Conservation (phyloP, 2,888 invertebrate species). For the Parthenolecanium corni region DNA sequence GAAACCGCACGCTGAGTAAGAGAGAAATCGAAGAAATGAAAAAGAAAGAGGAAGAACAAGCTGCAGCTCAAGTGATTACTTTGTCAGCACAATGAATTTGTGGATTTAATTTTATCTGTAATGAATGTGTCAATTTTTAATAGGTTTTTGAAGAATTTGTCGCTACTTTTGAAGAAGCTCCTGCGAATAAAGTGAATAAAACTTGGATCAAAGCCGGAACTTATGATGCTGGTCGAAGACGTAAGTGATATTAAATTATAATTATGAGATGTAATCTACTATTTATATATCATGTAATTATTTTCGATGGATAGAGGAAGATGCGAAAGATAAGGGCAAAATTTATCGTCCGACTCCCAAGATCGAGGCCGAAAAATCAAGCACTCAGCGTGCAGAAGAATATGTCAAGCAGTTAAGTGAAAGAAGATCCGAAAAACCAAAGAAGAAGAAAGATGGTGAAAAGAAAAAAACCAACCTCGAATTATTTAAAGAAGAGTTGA, state of each 20-base stretch:
- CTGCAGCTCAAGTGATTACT: conserved; percentile 68
- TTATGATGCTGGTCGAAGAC: conserved; percentile 86
- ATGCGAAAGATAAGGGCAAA: conserved; percentile 76
- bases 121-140: conserved; percentile 29
- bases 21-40: conserved; percentile 72
- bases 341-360: conserved; percentile 81
- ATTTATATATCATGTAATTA: neutral
- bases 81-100: conserved; percentile 27
- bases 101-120: too few relatives aligned
- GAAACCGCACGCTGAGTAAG: conserved; percentile 62
- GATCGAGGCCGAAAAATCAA: conserved; percentile 48
- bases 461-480: conserved; percentile 96
- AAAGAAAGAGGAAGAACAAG: conserved; percentile 78
- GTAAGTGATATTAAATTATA: conserved; percentile 43
- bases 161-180: conserved; percentile 85
- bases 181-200: conserved; percentile 62
- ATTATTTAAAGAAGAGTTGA: conserved; percentile 93
- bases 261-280: neutral
- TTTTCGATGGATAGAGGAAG: conserved; percentile 54
- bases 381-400: conserved; percentile 56
- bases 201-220: conserved; percentile 98
- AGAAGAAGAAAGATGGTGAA: conserved; percentile 60
- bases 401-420: conserved; percentile 54
- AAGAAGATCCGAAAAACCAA: conserved; percentile 50
- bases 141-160: conserved; percentile 95